These are phyloP conservation scores for Pangasius mekongensis DNA, from an alignment of 2,797 vertebrate species.

Conservation along the genomic window DNA sequence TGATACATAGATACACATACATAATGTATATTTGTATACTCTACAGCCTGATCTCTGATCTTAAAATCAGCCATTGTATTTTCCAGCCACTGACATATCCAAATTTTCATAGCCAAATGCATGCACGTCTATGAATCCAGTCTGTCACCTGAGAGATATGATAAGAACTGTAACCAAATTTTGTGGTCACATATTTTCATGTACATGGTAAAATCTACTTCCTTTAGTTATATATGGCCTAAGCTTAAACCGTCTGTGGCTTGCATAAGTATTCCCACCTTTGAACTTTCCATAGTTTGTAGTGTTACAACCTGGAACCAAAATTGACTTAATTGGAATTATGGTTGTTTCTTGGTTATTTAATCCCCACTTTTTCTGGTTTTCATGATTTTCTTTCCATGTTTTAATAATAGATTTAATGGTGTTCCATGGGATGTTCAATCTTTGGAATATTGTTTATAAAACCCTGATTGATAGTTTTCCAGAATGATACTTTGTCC, in stretches of 20 bases:
- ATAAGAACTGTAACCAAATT: constrained; percentile 7
- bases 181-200: not conserved
- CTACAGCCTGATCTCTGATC: not conserved
- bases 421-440: not conserved
- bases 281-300: not conserved
- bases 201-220: not conserved
- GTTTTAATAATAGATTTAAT: not conserved
- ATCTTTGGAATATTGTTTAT: not conserved
- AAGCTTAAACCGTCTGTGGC: not conserved
- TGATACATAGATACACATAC: not conserved
- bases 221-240: not conserved
- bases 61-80: constrained; percentile 6
- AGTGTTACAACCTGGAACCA: not conserved
- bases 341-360: not conserved
- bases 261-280: not conserved
- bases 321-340: not conserved
- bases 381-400: not conserved
- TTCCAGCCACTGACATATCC: not conserved
- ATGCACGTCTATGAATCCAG: not conserved
- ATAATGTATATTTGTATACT: not conserved
- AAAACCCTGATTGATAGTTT: not conserved
- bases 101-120: constrained; percentile 13
- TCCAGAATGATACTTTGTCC: not conserved
- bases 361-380: not conserved
- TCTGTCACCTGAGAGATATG: not conserved